phyloP scores from a whole-genome alignment of 2,113 vertebrate species.

The Collichthys lucidus region DNA sequence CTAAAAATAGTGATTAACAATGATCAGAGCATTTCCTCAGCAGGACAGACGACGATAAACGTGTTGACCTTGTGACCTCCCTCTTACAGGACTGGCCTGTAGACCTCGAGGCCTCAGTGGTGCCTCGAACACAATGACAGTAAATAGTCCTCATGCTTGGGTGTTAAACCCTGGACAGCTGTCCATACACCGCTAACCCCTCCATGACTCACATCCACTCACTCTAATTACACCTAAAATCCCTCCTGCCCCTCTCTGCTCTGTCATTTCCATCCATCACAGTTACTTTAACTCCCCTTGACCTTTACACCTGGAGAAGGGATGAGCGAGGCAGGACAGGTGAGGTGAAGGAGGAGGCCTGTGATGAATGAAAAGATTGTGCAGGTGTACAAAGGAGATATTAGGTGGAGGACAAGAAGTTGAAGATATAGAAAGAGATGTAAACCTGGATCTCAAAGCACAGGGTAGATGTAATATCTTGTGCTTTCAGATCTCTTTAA shows the following conservation, averaged over 20 bases:
- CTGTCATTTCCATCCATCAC: conserved; percentile 23
- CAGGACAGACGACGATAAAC: background rate
- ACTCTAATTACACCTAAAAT: conserved; percentile 8
- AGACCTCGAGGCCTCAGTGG: conserved; percentile 9
- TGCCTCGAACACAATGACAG: conserved; percentile 30
- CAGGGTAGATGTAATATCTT: too few relatives aligned
- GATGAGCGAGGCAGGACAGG: background rate
- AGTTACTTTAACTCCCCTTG: background rate
- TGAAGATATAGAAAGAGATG: too few relatives aligned
- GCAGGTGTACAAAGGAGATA: too few relatives aligned
- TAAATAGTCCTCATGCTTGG: conserved; percentile 36
- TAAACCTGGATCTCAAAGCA: too few relatives aligned
- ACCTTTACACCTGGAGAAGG: conserved; percentile 32
- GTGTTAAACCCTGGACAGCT: conserved; percentile 52
- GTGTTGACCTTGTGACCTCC: conserved; percentile 20
- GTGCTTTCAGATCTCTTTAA: too few relatives aligned
- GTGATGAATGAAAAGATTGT: too few relatives aligned
- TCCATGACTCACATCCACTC: conserved; percentile 1
- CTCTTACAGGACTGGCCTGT: background rate
- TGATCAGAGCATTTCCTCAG: too few relatives aligned
- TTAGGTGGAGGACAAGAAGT: too few relatives aligned
- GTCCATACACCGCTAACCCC: conserved; percentile 28
- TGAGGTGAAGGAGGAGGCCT: background rate
- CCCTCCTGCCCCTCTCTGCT: background rate
- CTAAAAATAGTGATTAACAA: background rate